These are phyloP conservation scores for Pogonus chalceus DNA, from an alignment of 1,140 invertebrate genomes.

Conservation along the genomic window DNA sequence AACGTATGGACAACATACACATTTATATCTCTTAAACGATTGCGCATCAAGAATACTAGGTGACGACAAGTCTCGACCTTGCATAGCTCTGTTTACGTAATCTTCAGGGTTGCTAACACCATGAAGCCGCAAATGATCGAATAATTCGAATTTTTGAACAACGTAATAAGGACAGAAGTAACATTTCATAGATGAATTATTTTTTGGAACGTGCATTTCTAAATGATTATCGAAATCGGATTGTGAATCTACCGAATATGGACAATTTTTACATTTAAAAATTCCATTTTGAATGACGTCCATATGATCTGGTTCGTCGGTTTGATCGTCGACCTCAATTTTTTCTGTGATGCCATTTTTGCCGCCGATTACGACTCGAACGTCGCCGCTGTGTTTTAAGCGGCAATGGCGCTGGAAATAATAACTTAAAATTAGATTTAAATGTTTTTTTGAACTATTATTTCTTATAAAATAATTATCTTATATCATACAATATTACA, in stretches of 20 bases:
- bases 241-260: slow-evolving; percentile 55
- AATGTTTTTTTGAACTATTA: no score
- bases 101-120: slow-evolving; percentile 16
- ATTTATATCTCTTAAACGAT: slow-evolving; percentile 51
- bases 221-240: slow-evolving; percentile 56
- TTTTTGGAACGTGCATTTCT: slow-evolving; percentile 58
- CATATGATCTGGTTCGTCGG: slow-evolving; percentile 28
- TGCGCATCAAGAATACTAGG: slow-evolving; percentile 13
- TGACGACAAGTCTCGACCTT: slow-evolving; percentile 21
- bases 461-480: no score
- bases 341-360: slow-evolving; percentile 37
- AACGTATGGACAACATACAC: slow-evolving; percentile 65
- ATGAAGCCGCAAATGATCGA: slow-evolving; percentile 28
- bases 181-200: slow-evolving; percentile 67
- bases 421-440: no score
- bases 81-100: slow-evolving; percentile 7
- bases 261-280: slow-evolving; percentile 59
- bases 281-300: slow-evolving; percentile 27
- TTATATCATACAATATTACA: no score
- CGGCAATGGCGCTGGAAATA: slow-evolving; percentile 63
- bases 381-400: slow-evolving; percentile 58
- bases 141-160: slow-evolving; percentile 32
- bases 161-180: slow-evolving; percentile 72
- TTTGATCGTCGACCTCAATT: slow-evolving; percentile 30
- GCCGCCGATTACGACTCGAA: slow-evolving; percentile 48